phyloP scores from a whole-genome alignment of 2,113 vertebrate species.

The Lycaon pictus region DNA sequence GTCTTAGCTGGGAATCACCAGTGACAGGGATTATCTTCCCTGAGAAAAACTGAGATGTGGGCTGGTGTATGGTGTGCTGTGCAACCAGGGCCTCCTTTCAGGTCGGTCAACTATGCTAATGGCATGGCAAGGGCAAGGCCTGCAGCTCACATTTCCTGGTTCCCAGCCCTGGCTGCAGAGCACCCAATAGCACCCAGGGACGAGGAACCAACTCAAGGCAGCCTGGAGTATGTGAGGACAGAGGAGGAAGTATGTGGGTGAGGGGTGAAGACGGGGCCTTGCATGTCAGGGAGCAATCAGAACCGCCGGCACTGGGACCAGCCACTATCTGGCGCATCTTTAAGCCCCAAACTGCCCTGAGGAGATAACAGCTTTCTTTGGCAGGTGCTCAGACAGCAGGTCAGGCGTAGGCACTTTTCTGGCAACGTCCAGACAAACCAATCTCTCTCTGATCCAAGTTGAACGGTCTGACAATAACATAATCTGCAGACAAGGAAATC shows the following conservation, averaged over 20 bases:
- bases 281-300: background rate
- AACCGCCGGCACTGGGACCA: background rate
- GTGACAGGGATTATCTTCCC: background rate
- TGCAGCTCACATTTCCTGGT: accelerated
- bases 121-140: accelerated
- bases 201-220: background rate
- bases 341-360: background rate
- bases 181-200: background rate
- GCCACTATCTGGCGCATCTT: background rate
- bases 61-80: background rate
- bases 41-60: background rate
- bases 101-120: background rate
- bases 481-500: conserved; percentile 70
- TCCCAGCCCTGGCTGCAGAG: background rate
- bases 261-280: background rate
- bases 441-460: background rate
- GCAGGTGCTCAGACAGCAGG: conserved; percentile 14
- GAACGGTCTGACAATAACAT: conserved; percentile 40
- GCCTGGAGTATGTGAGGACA: background rate
- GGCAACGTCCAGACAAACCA: background rate
- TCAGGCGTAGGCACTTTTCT: background rate
- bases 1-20: background rate
- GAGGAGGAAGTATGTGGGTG: background rate
- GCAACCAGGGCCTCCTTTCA: background rate
- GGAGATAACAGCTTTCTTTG: conserved; percentile 17